These are phyloP conservation scores for Odontamblyopus lacepedii DNA, from an alignment of 2,797 vertebrate species.

Conservation along the genomic window DNA sequence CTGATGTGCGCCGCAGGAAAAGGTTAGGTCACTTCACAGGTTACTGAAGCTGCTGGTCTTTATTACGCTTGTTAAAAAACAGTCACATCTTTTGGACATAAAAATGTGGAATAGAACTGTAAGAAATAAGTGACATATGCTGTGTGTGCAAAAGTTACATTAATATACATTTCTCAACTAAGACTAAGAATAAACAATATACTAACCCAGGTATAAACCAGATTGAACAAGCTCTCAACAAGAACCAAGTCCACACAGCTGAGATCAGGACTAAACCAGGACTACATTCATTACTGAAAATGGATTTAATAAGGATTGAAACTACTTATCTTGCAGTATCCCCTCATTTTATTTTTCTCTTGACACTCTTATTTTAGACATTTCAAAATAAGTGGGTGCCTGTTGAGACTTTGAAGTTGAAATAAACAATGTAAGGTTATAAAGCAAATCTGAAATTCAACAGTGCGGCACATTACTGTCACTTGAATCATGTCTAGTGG, in stretches of 20 bases:
- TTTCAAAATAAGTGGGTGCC: slow-evolving; percentile 19
- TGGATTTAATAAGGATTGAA: neutral
- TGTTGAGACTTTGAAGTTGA: slow-evolving; percentile 39
- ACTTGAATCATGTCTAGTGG: slow-evolving; percentile 47
- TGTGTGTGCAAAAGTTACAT: neutral
- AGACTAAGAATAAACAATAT: neutral
- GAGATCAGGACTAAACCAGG: neutral
- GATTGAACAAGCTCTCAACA: neutral
- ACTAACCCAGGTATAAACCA: neutral
- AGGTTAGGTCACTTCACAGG: slow-evolving; percentile 30
- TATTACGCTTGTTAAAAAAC: slow-evolving; percentile 16
- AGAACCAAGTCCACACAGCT: neutral
- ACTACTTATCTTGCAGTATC: neutral
- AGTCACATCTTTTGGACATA: slow-evolving; percentile 11
- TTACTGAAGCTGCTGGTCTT: slow-evolving; percentile 35
- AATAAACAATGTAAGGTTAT: slow-evolving; percentile 35
- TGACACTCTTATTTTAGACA: slow-evolving; percentile 19
- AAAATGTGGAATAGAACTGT: neutral
- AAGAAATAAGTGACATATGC: neutral
- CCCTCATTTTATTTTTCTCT: slow-evolving; percentile 4
- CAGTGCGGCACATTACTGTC: slow-evolving; percentile 48
- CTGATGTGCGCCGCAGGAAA: slow-evolving; percentile 20
- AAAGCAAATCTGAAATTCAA: slow-evolving; percentile 38
- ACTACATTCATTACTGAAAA: neutral
- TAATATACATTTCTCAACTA: neutral